Percentiles rank a stretch among this genome's conserved stretches.
Evolutionary conservation across 2,113 vertebrate species (phyloP).

Genomic region (Felis chaus): DNA sequence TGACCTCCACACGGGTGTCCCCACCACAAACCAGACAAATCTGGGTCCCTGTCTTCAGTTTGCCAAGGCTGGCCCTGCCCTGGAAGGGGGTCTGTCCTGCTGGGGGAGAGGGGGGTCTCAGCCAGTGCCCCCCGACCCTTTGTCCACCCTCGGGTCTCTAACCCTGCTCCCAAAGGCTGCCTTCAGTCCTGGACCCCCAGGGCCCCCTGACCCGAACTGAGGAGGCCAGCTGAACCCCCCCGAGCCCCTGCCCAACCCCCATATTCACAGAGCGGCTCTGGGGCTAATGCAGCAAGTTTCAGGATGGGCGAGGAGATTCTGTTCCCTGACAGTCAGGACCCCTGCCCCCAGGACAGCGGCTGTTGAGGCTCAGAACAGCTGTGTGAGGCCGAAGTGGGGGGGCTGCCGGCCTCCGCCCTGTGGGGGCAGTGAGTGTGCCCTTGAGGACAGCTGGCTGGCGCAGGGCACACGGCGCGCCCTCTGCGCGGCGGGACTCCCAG

Average conservation of each 20-base stretch:
- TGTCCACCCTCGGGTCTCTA: neutral
- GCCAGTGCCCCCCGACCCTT: neutral
- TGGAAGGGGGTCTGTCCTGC: neutral
- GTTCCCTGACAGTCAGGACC: neutral
- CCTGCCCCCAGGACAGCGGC: rapidly evolving
- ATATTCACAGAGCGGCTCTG: neutral
- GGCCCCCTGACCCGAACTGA: no score
- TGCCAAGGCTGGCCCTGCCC: rapidly evolving
- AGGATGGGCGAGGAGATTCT: neutral
- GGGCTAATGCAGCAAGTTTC: neutral
- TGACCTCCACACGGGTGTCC: neutral
- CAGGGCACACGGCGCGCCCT: rapidly evolving
- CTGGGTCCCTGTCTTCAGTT: neutral
- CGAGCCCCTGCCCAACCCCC: no score
- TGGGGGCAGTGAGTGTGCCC: neutral
- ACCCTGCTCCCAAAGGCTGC: neutral
- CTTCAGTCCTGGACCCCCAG: neutral
- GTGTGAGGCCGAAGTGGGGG: rapidly evolving
- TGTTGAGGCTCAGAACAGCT: neutral
- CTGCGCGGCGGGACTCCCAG: neutral
- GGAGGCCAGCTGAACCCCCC: rapidly evolving
- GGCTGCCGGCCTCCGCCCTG: neutral
- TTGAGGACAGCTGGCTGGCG: neutral
- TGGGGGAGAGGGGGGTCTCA: neutral
- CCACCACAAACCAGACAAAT: rapidly evolving